Evolutionary conservation across 2,888 invertebrate genomes (phyloP).

Genomic region (Mythimna vitellina): DNA sequence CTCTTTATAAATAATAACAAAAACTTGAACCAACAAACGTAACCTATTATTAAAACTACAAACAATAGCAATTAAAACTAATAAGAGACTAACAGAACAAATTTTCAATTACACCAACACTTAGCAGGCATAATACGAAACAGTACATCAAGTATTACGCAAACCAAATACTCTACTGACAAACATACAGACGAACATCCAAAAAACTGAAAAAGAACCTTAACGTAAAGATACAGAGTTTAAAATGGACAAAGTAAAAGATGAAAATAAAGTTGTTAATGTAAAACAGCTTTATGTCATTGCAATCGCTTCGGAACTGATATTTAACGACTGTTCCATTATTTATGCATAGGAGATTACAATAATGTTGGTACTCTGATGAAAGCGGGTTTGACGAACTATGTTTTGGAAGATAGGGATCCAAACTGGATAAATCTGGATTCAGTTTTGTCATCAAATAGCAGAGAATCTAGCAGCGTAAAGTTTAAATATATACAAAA

Average conservation of each 20-base stretch:
- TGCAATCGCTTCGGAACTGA: conserved; percentile 85
- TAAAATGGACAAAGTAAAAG: conserved; percentile 52
- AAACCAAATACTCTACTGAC: conserved; percentile 73
- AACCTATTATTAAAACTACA: background rate
- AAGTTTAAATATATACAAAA: too few relatives aligned
- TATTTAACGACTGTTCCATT: conserved; percentile 85
- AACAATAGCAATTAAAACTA: conserved; percentile 22
- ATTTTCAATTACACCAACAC: conserved; percentile 70
- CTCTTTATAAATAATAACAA: background rate
- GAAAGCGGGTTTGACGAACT: conserved; percentile 68
- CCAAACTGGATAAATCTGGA: background rate
- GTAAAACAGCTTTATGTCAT: conserved; percentile 83
- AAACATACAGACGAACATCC: conserved; percentile 55
- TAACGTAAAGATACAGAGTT: conserved; percentile 65
- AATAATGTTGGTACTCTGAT: conserved; percentile 80
- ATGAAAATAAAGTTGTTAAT: conserved; percentile 71
- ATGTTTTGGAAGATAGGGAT: conserved; percentile 43
- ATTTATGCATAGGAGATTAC: conserved; percentile 86
- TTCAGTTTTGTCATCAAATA: background rate
- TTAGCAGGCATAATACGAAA: conserved; percentile 69
- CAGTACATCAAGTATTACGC: conserved; percentile 79
- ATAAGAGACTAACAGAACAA: conserved; percentile 55
- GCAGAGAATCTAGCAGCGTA: too few relatives aligned
- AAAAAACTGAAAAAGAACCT: conserved; percentile 64
- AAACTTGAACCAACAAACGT: background rate